Evolutionary conservation across 2,113 vertebrate genomes (phyloP).

Genomic region (Agelaius phoeniceus): DNA sequence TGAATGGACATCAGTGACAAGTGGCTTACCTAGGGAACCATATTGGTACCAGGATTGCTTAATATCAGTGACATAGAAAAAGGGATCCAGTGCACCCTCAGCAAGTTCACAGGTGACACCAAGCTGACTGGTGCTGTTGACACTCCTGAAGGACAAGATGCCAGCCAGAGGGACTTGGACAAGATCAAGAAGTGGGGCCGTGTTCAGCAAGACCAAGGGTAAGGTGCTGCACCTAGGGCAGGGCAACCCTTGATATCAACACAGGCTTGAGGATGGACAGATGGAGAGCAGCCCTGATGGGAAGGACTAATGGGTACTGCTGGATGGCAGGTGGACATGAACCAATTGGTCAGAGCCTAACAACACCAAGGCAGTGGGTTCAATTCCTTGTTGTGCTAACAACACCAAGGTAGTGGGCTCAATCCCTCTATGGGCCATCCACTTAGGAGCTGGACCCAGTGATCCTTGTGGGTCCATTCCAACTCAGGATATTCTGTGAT

Average conservation of each 20-base stretch:
- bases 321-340: background rate
- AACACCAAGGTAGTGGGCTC: background rate
- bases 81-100: background rate
- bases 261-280: background rate
- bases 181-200: rapidly evolving
- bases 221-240: background rate
- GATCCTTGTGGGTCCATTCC: background rate
- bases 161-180: background rate
- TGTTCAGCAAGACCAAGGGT: background rate
- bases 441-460: background rate
- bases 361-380: background rate
- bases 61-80: background rate
- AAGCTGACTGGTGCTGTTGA: background rate
- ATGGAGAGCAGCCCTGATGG: background rate
- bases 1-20: background rate
- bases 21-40: background rate
- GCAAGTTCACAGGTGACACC: background rate
- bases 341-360: background rate
- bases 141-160: background rate
- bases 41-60: background rate
- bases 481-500: background rate
- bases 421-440: background rate
- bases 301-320: background rate
- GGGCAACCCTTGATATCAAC: background rate
- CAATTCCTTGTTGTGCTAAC: background rate